Percentiles rank a stretch among this genome's conserved stretches.
phyloP scores from a whole-genome alignment of 2,113 vertebrate genomes.

The Panurus biarmicus region DNA sequence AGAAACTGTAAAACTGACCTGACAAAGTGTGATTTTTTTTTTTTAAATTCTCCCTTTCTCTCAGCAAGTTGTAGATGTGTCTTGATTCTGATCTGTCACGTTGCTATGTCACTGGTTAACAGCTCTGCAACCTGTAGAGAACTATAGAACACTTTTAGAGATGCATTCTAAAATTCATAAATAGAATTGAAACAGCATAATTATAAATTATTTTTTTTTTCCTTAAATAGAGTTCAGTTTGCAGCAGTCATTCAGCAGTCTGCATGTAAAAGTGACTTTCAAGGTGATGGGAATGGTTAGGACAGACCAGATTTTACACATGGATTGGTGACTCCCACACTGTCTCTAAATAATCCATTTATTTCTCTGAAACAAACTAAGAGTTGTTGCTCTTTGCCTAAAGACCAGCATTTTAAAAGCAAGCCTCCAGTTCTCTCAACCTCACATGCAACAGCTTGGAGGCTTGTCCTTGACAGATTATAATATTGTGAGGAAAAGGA shows the following conservation, averaged over 20 bases:
- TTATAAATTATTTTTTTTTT: not conserved
- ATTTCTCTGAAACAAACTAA: not conserved
- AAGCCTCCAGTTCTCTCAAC: not conserved
- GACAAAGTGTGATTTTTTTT: not conserved
- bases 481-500: not conserved
- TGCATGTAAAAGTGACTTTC: not conserved
- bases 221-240: not conserved
- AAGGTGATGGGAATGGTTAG: not conserved
- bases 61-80: not conserved
- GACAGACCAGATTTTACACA: not conserved
- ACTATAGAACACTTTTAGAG: not conserved
- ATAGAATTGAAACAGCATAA: not conserved
- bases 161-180: not conserved
- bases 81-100: not conserved
- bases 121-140: not conserved
- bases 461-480: not conserved
- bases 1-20: not conserved
- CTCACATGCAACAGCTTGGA: not conserved
- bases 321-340: not conserved
- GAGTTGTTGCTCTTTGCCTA: not conserved
- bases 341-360: not conserved
- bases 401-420: not conserved
- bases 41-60: not conserved
- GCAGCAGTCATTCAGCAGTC: not conserved
- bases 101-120: not conserved